Evolutionary conservation across 30 jellyfish, hydroid and myxozoan genomes (phyloP).

Genomic region (Turritopsis rubra): DNA sequence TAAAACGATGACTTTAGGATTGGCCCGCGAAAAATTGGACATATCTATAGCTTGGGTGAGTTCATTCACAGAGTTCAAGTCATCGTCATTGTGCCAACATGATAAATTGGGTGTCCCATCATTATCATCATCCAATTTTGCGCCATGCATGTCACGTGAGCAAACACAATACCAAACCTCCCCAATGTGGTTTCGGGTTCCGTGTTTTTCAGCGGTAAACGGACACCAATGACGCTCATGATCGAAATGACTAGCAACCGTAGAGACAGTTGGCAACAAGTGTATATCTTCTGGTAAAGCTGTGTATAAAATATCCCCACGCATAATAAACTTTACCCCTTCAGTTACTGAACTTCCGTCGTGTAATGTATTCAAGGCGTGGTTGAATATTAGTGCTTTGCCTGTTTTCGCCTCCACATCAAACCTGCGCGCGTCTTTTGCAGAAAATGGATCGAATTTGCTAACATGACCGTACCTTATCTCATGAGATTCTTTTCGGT

Average conservation of each 20-base stretch:
- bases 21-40: background rate
- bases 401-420: constrained; percentile 12
- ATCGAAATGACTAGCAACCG: background rate
- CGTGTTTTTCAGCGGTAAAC: constrained; percentile 20
- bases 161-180: constrained; percentile 20
- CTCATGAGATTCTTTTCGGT: background rate
- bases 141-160: constrained; percentile 23
- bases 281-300: constrained; percentile 16
- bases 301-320: constrained; percentile 21
- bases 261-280: constrained; percentile 2
- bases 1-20: background rate
- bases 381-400: constrained; percentile 10
- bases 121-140: background rate
- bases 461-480: constrained; percentile 9
- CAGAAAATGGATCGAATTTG: constrained; percentile 5
- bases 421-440: background rate
- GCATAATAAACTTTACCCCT: constrained; percentile 15
- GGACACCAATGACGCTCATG: constrained; percentile 22
- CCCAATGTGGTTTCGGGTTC: constrained; percentile 13
- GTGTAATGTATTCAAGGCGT: constrained; percentile 10
- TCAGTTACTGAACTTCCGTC: constrained; percentile 1
- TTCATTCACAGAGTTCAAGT: background rate
- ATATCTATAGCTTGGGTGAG: background rate
- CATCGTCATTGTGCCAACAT: constrained; percentile 10
- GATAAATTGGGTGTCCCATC: background rate